A percentile compares a stretch with the other conserved stretches of the same genome.
Conservation (phyloP, 2,888 invertebrate genomes). For the Acrobasis repandana region DNA sequence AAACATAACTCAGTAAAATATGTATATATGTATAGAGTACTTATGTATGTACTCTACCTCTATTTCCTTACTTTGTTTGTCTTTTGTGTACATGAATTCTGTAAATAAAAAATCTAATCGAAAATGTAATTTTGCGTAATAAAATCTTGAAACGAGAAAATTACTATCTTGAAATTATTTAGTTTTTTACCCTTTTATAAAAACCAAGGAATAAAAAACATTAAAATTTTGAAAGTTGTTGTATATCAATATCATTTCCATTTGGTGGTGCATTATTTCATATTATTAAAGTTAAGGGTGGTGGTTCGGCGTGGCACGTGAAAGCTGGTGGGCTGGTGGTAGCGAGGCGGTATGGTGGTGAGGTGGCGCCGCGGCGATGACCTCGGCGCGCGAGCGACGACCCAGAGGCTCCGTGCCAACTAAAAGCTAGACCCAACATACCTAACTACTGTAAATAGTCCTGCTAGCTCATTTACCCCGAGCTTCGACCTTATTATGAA, state of each 20-base stretch:
- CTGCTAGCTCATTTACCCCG: conserved; percentile 13
- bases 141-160: no score
- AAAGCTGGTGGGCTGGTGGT: conserved; percentile 44
- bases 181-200: no score
- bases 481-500: background rate
- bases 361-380: conserved; percentile 65
- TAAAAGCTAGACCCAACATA: conserved; percentile 40
- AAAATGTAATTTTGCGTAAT: no score
- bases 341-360: conserved; percentile 29
- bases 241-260: background rate
- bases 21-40: no score
- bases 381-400: conserved; percentile 73
- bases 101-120: no score
- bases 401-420: conserved; percentile 50
- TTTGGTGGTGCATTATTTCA: background rate
- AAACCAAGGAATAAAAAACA: no score
- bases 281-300: background rate
- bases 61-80: no score
- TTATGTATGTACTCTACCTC: no score
- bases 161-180: no score
- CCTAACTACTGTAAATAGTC: conserved; percentile 6
- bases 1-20: no score
- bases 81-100: no score
- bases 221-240: background rate
- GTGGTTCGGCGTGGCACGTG: conserved; percentile 34